Conservation (phyloP, 2,797 vertebrate genomes). For the Syncerus caffer region DNA sequence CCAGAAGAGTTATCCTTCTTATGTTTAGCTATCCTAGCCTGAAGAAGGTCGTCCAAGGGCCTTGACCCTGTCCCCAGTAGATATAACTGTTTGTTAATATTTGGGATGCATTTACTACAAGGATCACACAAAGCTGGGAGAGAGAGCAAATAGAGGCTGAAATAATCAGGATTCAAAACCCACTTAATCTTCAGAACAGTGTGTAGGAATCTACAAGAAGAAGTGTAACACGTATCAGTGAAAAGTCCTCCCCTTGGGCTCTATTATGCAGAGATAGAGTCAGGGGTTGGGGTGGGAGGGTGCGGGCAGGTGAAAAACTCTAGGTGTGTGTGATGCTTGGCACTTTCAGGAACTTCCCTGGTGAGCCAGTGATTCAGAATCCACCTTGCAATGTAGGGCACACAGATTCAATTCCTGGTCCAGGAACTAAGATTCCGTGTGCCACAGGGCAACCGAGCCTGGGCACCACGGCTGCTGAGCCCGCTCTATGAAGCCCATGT, state of each 20-base stretch:
- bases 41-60: background rate
- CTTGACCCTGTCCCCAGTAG: background rate
- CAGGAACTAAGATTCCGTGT: background rate
- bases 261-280: background rate
- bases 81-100: background rate
- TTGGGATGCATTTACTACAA: background rate
- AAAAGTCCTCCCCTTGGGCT: background rate
- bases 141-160: background rate
- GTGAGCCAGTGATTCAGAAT: background rate
- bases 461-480: background rate
- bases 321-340: background rate
- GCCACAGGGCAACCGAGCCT: background rate
- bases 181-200: background rate
- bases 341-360: background rate
- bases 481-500: background rate
- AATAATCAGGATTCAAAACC: background rate
- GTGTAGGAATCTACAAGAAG: background rate
- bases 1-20: background rate
- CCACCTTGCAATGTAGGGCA: background rate
- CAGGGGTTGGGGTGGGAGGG: background rate
- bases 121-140: background rate
- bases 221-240: background rate
- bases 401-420: background rate
- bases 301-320: background rate
- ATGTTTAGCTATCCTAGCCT: background rate